phyloP scores from a whole-genome alignment of 2,797 vertebrate genomes.

The Brachyalestes nurse region DNA sequence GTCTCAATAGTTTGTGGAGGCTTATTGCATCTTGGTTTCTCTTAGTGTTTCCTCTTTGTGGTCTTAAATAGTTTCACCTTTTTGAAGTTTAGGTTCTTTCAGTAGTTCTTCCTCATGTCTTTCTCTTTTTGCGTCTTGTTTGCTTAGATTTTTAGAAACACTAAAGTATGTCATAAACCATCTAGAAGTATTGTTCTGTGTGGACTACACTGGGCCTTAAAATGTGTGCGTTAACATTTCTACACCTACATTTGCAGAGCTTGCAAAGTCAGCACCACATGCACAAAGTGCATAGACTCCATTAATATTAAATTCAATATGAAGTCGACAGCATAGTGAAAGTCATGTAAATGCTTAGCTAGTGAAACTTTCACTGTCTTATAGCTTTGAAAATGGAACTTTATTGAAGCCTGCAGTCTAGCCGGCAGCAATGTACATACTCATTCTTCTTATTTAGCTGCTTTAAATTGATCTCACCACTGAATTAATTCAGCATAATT shows the following conservation, averaged over 20 bases:
- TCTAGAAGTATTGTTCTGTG: too few species aligned
- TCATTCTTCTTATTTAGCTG: not conserved
- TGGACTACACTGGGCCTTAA: not conserved
- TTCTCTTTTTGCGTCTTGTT: too few species aligned
- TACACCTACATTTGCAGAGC: not conserved
- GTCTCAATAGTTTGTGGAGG: too few species aligned
- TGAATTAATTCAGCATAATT: not conserved
- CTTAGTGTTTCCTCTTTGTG: too few species aligned
- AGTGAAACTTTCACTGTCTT: not conserved
- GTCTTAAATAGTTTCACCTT: too few species aligned
- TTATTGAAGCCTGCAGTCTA: conserved; percentile 7
- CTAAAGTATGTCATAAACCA: too few species aligned
- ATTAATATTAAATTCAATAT: not conserved
- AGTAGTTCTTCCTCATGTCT: too few species aligned
- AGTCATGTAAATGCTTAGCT: not conserved
- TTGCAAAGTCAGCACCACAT: not conserved
- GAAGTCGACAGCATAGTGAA: not conserved
- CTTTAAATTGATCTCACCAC: not conserved
- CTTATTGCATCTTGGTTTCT: too few species aligned
- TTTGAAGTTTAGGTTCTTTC: too few species aligned
- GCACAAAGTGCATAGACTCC: not conserved
- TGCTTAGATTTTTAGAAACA: too few species aligned
- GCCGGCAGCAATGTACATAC: not conserved
- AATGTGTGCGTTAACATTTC: not conserved
- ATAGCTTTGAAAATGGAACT: not conserved